These are phyloP conservation scores for Macrosteles quadrilineatus DNA, from an alignment of 1,140 invertebrate genomes.

Conservation along the genomic window DNA sequence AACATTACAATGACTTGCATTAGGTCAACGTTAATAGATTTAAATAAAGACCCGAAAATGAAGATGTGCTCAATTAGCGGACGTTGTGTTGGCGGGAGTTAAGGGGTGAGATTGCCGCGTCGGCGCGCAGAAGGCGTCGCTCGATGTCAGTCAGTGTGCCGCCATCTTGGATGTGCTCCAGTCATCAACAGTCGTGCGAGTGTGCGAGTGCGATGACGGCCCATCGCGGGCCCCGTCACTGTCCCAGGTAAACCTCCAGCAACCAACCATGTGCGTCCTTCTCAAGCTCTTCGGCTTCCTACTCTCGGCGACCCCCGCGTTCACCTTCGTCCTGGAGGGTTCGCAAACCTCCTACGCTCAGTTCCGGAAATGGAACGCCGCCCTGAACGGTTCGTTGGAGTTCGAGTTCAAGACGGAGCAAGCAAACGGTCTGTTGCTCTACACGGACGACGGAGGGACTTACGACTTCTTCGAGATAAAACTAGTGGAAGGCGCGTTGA, in stretches of 20 bases:
- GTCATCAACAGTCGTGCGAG: neutral
- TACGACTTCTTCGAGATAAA: constrained; percentile 96
- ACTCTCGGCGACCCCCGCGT: constrained; percentile 37
- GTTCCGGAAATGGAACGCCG: constrained; percentile 87
- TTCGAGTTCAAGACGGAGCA: constrained; percentile 91
- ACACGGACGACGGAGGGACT: constrained; percentile 91
- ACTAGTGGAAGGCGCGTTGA: constrained; percentile 85
- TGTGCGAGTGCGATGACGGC: neutral
- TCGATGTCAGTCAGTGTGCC: neutral
- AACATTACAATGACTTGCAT: too few relatives aligned
- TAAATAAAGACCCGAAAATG: too few relatives aligned
- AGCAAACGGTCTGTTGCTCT: constrained; percentile 84
- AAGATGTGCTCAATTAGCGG: neutral
- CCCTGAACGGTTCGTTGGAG: constrained; percentile 81
- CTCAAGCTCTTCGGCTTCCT: neutral
- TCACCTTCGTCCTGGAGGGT: constrained; percentile 77
- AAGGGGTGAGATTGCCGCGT: neutral
- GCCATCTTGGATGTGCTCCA: constrained; percentile 4
- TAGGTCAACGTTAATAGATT: too few relatives aligned
- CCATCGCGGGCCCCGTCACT: neutral
- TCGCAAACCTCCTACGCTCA: constrained; percentile 84
- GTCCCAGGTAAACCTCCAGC: too few relatives aligned
- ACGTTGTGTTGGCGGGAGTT: neutral
- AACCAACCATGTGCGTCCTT: too few relatives aligned
- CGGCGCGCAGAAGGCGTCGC: neutral